Base-by-base conservation (phyloP, 1,140 invertebrate genomes). In the Ceratosolen solmsi region DNA sequence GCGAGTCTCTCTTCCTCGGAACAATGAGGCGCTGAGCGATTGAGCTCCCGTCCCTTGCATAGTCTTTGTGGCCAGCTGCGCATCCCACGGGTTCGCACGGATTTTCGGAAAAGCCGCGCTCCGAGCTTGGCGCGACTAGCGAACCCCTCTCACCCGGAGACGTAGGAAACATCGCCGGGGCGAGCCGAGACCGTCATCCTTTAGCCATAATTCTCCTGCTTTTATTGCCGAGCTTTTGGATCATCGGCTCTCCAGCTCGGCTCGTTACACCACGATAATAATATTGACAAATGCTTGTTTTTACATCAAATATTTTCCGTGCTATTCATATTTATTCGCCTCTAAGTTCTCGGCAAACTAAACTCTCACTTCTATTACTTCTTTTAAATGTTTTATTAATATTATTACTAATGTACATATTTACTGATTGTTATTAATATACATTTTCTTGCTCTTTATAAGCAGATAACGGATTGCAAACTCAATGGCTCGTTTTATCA, bases 281-380 rank as follows among this genome's bases (percentile, higher is more conserved):
- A 77, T 82, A 82, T 82, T 82, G 80, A 82, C 73, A 77, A 77
- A 71, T 60, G 73, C 80, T 71, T 49, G 73, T 56, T 76, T 81
- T 81, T 77, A 74, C 80, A 65, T 82, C 80, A 82, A 77, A 77
- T 77, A 77, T 77, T 76, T 71, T 41, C 80, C 46, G 49, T 76
- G 60, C 72, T 81, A 75, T 81, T 81, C 79, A 81, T 81, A 81
- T 81, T 81, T 81, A 81, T 81, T 76, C 72, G 79, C 38, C 60
- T 76, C 79, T 74, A 85, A 86, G 83, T 85, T 83, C 83, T 83
- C 51, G 75, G 82, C 83, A 83, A 85, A 82, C 82, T 65, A 70
- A 68, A 41, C 51, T 79, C 74, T 82, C 72, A 20, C 56, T 51
- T 60, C 54, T 33, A 49, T 46, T 25, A 41, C 56, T 46, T 46